Percentiles rank a stretch among this genome's conserved stretches.
Evolutionary conservation across 1,140 invertebrate species (phyloP).

Genomic region (Lordiphosa collinella): DNA sequence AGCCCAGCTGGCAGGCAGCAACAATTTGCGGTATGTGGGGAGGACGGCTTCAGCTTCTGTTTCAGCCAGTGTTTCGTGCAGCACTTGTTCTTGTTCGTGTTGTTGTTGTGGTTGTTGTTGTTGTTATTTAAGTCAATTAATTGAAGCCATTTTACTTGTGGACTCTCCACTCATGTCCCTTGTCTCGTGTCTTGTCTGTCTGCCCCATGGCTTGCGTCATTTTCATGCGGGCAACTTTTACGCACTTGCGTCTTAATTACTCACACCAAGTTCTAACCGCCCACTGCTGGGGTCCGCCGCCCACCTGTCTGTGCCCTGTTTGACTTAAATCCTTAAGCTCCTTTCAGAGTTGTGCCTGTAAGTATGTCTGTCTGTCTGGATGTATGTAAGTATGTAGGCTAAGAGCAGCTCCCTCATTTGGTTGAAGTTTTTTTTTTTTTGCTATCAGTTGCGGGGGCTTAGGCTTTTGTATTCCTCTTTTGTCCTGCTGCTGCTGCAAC

Average conservation of each 20-base stretch:
- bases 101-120: conserved; percentile 1
- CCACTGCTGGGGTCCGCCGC: background rate
- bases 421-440: conserved; percentile 18
- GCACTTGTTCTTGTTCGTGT: too few relatives aligned
- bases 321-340: conserved; percentile 57
- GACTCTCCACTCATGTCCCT: background rate
- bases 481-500: conserved; percentile 27
- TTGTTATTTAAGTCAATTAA: conserved; percentile 51
- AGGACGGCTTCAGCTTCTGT: background rate
- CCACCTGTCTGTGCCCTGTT: conserved; percentile 10
- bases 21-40: conserved; percentile 1
- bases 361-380: conserved; percentile 1
- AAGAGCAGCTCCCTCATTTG: conserved; percentile 27
- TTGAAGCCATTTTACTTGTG: conserved; percentile 50
- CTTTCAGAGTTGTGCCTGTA: conserved; percentile 28
- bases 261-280: conserved; percentile 29
- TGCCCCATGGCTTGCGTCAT: conserved; percentile 33
- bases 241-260: conserved; percentile 63
- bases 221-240: conserved; percentile 48
- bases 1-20: conserved; percentile 9
- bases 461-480: conserved; percentile 6
- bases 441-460: conserved; percentile 18
- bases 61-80: conserved; percentile 4
- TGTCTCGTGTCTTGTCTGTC: conserved; percentile 2
- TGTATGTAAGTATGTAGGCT: conserved; percentile 32